phyloP scores from a whole-genome alignment of 2,113 vertebrate genomes.

The Ceratotherium simum region DNA sequence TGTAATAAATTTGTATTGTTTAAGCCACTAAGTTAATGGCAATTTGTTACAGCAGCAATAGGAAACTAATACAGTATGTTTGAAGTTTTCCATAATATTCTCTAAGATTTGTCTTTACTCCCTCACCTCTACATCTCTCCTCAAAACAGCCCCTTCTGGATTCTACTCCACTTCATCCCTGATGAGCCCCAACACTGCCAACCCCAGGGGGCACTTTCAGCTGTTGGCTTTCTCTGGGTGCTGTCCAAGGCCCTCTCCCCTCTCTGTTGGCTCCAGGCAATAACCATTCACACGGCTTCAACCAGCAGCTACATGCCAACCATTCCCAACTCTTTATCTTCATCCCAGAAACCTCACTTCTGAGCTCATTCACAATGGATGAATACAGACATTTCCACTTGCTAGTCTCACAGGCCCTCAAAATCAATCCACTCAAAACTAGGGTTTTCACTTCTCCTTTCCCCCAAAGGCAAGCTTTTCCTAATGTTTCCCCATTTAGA shows the following conservation, averaged over 20 bases:
- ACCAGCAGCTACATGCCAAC: neutral
- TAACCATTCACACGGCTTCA: neutral
- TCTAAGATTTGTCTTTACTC: neutral
- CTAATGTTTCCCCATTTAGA: neutral
- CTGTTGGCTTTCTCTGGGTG: neutral
- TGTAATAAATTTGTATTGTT: neutral
- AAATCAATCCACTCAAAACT: neutral
- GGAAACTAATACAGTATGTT: neutral
- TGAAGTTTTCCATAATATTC: neutral
- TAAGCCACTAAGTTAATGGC: neutral
- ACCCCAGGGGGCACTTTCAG: neutral
- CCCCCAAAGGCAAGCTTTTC: neutral
- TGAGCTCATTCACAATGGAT: neutral
- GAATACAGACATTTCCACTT: neutral
- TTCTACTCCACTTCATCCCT: neutral
- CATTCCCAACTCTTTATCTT: neutral
- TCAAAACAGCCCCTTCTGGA: neutral
- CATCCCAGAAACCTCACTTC: neutral
- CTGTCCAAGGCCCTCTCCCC: neutral
- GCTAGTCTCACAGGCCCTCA: neutral
- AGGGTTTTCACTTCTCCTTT: neutral
- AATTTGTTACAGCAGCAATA: neutral
- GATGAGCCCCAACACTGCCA: neutral
- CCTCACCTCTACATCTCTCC: neutral
- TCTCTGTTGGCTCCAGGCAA: neutral